Conservation (phyloP, 2,113 vertebrate species). For the Hypanus sabinus region DNA sequence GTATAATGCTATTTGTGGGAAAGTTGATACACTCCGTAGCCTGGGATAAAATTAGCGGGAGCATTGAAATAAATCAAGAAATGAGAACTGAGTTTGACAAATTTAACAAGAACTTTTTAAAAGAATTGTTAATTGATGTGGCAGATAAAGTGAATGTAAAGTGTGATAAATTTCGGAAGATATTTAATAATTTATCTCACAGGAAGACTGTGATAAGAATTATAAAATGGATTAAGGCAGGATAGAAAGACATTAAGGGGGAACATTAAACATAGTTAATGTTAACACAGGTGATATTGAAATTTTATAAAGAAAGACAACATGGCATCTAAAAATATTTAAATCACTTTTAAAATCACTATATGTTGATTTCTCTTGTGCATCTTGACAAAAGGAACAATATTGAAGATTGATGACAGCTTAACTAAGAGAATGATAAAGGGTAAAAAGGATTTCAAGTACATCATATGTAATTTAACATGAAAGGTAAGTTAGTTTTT, state of each 20-base stretch:
- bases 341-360: not conserved
- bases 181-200: not conserved
- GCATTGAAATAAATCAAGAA: not conserved
- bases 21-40: not conserved
- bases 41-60: not conserved
- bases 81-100: not conserved
- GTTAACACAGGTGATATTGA: not conserved
- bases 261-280: not conserved
- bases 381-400: not conserved
- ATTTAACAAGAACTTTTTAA: not conserved
- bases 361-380: not conserved
- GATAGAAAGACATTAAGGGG: not conserved
- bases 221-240: not conserved
- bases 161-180: not conserved
- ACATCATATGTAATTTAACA: not conserved
- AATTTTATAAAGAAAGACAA: not conserved
- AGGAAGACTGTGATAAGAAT: not conserved
- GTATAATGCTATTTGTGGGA: not conserved
- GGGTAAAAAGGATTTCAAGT: not conserved
- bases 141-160: not conserved
- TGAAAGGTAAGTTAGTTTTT: not conserved
- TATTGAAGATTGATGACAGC: not conserved
- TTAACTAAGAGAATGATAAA: not conserved
- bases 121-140: not conserved
- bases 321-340: not conserved